Percentiles rank a stretch among this genome's conserved stretches.
Conservation (phyloP, 2,113 vertebrate species). For the Lycocorax pyrrhopterus region DNA sequence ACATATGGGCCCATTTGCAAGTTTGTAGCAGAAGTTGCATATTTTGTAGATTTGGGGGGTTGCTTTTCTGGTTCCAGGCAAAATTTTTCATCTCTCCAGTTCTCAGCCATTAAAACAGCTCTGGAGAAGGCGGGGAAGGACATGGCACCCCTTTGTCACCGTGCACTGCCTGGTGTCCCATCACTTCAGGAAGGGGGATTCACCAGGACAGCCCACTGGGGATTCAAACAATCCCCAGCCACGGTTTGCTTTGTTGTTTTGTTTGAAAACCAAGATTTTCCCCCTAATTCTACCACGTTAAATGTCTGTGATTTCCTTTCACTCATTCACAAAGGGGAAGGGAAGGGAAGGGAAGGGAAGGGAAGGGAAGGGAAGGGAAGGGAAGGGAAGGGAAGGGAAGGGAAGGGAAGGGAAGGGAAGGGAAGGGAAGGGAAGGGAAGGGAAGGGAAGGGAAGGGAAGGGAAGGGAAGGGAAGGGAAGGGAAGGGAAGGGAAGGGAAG, state of each 20-base stretch:
- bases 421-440: too few species aligned
- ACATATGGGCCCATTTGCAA: conserved; percentile 61
- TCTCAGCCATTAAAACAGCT: background rate
- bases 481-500: background rate
- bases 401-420: background rate
- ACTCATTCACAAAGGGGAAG: background rate
- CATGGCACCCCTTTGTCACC: rapidly evolving
- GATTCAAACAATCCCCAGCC: background rate
- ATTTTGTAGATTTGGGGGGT: conserved; percentile 22
- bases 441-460: background rate
- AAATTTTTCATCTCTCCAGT: background rate
- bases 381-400: background rate
- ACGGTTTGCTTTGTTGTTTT: background rate
- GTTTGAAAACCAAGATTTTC: background rate
- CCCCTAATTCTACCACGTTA: background rate
- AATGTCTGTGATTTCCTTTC: background rate
- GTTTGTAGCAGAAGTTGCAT: conserved; percentile 41
- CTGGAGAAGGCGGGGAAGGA: background rate
- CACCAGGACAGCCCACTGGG: background rate
- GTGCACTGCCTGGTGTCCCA: rapidly evolving
- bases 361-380: background rate
- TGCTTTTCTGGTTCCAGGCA: conserved; percentile 40
- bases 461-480: background rate
- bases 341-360: background rate
- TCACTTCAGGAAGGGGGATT: background rate